phyloP scores from a whole-genome alignment of 2,113 vertebrate species.

The Galemys pyrenaicus region DNA sequence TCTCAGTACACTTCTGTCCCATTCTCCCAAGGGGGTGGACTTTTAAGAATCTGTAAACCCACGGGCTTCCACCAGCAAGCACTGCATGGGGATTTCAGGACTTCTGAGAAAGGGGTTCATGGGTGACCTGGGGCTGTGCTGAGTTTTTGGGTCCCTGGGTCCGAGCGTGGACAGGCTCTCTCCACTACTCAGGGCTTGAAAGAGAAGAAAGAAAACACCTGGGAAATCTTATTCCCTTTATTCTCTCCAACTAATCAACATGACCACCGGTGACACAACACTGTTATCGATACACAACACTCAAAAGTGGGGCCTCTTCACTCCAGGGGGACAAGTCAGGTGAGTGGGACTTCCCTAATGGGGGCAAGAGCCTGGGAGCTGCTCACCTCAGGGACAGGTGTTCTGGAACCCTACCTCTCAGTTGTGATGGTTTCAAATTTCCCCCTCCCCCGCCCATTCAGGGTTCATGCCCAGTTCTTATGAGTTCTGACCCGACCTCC shows the following conservation, averaged over 20 bases:
- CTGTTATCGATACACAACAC: conserved; percentile 76
- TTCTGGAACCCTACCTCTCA: not conserved
- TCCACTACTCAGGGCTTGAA: not conserved
- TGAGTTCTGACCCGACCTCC: conserved; percentile 48
- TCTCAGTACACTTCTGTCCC: not conserved
- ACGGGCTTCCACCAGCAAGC: not conserved
- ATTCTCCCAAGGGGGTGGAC: not conserved
- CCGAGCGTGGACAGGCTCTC: not conserved
- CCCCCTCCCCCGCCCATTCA: conserved; percentile 6
- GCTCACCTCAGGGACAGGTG: not conserved
- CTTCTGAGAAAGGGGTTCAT: not conserved
- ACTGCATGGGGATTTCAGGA: not conserved
- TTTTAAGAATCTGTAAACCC: not conserved
- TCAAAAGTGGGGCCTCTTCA: conserved; percentile 68
- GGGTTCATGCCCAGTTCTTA: conserved; percentile 36
- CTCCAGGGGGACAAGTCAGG: conserved; percentile 12
- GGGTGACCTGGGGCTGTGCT: not conserved
- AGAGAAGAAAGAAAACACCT: conserved; percentile 46
- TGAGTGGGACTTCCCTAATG: conserved; percentile 2
- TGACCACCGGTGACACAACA: conserved; percentile 77
- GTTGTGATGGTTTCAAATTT: conserved; percentile 29
- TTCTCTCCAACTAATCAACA: conserved; percentile 79
- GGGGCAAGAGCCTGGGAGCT: not conserved
- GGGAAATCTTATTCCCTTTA: conserved; percentile 77
- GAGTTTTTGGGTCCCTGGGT: not conserved